Percentiles rank a stretch among this genome's conserved stretches.
Conservation (phyloP, 2,113 vertebrate species). For the Oreochromis spilurus region DNA sequence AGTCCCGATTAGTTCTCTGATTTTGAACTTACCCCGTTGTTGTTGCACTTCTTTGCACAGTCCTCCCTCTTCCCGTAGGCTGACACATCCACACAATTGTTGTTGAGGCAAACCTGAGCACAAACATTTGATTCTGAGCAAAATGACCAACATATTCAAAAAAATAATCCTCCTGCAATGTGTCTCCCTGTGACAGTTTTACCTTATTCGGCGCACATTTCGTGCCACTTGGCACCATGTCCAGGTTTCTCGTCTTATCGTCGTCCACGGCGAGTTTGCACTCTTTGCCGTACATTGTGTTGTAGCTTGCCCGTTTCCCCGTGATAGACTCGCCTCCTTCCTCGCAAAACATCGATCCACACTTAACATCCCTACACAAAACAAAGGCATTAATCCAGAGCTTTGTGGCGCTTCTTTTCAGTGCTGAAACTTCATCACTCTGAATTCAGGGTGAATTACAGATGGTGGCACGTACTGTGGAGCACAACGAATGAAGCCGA, state of each 20-base stretch:
- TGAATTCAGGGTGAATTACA: not conserved
- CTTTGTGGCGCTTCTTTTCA: not conserved
- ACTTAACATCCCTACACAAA: conserved; percentile 70
- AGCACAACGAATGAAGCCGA: conserved; percentile 63
- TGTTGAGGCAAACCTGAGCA: conserved; percentile 80
- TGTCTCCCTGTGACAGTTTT: fast-evolving
- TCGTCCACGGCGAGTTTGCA: conserved; percentile 58
- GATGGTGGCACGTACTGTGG: conserved; percentile 61
- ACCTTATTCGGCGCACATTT: conserved; percentile 81
- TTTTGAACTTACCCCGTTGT: conserved; percentile 72
- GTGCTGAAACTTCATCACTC: not conserved
- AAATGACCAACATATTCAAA: not conserved
- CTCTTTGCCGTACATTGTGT: fast-evolving
- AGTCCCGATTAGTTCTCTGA: not conserved
- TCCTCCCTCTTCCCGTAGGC: conserved; percentile 75
- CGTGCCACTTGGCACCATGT: conserved; percentile 77
- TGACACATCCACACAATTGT: conserved; percentile 73
- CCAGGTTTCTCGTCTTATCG: conserved; percentile 42
- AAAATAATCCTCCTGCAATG: not conserved
- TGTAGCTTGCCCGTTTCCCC: conserved; percentile 45
- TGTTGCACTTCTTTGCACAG: conserved; percentile 80
- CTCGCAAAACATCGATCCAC: conserved; percentile 78
- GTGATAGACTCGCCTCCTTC: conserved; percentile 66
- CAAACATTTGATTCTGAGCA: not conserved
- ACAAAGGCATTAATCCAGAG: not conserved